Evolutionary conservation across 2,888 invertebrate genomes (phyloP).

Genomic region (Hirtodrosophila alboralis): DNA sequence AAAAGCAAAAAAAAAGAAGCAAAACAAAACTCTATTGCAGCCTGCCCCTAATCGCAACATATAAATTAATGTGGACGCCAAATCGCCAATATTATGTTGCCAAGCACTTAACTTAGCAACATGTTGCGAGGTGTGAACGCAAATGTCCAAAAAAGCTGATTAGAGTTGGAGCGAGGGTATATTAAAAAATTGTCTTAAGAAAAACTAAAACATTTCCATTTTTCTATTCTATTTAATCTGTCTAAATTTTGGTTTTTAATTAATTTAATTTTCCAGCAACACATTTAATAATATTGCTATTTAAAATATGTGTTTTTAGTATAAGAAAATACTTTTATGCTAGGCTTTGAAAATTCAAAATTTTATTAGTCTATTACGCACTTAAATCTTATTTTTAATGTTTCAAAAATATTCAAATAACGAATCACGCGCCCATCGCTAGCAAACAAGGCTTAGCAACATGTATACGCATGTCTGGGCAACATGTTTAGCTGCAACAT

Average conservation of each 20-base stretch:
- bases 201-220: too few relatives aligned
- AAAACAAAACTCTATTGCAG: slow-evolving; percentile 32
- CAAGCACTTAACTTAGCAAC: slow-evolving; percentile 50
- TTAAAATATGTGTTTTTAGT: too few relatives aligned
- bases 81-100: slow-evolving; percentile 52
- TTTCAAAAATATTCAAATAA: too few relatives aligned
- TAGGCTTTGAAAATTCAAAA: too few relatives aligned
- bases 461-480: slow-evolving; percentile 23
- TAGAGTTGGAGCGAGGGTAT: slow-evolving; percentile 14
- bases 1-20: slow-evolving; percentile 22
- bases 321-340: too few relatives aligned
- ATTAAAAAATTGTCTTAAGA: slow-evolving; percentile 7
- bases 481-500: slow-evolving; percentile 41
- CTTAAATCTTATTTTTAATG: too few relatives aligned
- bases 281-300: too few relatives aligned
- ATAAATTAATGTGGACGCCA: slow-evolving; percentile 58
- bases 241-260: too few relatives aligned
- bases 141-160: slow-evolving; percentile 21
- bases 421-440: slow-evolving; percentile 5
- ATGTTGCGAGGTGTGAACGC: slow-evolving; percentile 58
- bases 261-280: too few relatives aligned
- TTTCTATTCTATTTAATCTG: too few relatives aligned
- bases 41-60: slow-evolving; percentile 54
- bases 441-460: slow-evolving; percentile 17
- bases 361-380: too few relatives aligned